Conservation (phyloP, 1,140 invertebrate species). For the Tetraneura akinire region DNA sequence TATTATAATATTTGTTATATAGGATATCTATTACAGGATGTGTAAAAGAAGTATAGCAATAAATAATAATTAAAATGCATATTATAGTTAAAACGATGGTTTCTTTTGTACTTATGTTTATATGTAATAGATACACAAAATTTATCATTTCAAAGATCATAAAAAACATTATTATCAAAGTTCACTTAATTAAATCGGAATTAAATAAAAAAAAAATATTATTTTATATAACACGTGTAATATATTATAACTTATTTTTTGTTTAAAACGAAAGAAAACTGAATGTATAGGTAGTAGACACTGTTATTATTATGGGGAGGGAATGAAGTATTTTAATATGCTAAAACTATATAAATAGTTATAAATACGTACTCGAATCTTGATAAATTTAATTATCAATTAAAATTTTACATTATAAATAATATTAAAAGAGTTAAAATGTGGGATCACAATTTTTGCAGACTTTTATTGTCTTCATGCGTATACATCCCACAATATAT, state of each 20-base stretch:
- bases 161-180: neutral
- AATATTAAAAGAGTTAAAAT: slow-evolving; percentile 16
- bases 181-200: slow-evolving; percentile 1
- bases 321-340: neutral
- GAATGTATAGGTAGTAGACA: neutral
- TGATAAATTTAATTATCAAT: slow-evolving; percentile 30
- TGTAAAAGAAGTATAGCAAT: neutral
- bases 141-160: slow-evolving; percentile 1
- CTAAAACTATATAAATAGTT: neutral
- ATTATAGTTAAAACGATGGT: neutral
- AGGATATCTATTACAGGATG: neutral
- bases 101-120: slow-evolving; percentile 23
- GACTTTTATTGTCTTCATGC: neutral
- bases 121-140: neutral
- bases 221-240: neutral
- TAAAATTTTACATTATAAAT: neutral
- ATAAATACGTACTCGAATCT: neutral
- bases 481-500: no score
- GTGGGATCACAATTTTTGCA: neutral
- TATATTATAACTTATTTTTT: slow-evolving; percentile 9
- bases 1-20: neutral
- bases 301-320: neutral
- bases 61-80: neutral
- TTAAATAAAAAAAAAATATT: slow-evolving; percentile 8
- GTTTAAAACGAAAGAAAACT: neutral